Evolutionary conservation across 2,797 vertebrate genomes (phyloP), one percentile per base, ranked within the genome.

Genomic region (Darevskia nairensis): DNA sequence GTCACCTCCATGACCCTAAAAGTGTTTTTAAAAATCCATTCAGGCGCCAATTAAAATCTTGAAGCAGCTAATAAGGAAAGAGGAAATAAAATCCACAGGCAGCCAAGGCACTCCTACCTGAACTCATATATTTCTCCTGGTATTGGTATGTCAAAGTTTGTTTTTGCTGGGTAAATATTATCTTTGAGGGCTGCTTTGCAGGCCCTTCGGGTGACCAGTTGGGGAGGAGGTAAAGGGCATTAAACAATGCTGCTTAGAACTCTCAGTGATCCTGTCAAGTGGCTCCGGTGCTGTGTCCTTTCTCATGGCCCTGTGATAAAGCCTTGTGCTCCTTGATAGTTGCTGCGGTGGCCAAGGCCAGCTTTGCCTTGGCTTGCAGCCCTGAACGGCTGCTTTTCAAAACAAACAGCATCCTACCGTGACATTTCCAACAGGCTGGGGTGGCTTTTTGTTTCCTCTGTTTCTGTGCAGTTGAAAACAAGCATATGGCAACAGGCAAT

Each of bases 101-200:
- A 79, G 15, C 32, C 71, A 21, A 9, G n/a, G 39, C 59, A 80
- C 89, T 59, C 35, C 39, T 0, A 0, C 41, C 84, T 59, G n/a
- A 69, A 6, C 8, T 27, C 50, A 44, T 3, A 64, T 64, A 0
- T 55, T 83, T 32, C 23, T 68, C 61, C 59, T 55, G 17, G 41
- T 66, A 3, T 64, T 89, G 77, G n/a, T 84, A 55, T 61, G 25
- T 35, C 50, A 75, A 71, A 80, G 39, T 86, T 91, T 90, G 72
- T 71, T 64, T 94, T 93, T 92, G 85, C 87, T 90, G 88, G 82
- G 72, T 25, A 92, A 89, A 91, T 90, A 89, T 68, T 89, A 59
- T 66, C 46, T 89, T 90, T 90, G 72, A 89, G 85, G 85, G 90
- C 78, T 92, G 92, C 66, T 50, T 79, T 17, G 19, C 74, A 84